Evolutionary conservation across 1,140 invertebrate genomes (phyloP), one percentile per base, ranked within the genome.

Genomic region (Proales similis): DNA sequence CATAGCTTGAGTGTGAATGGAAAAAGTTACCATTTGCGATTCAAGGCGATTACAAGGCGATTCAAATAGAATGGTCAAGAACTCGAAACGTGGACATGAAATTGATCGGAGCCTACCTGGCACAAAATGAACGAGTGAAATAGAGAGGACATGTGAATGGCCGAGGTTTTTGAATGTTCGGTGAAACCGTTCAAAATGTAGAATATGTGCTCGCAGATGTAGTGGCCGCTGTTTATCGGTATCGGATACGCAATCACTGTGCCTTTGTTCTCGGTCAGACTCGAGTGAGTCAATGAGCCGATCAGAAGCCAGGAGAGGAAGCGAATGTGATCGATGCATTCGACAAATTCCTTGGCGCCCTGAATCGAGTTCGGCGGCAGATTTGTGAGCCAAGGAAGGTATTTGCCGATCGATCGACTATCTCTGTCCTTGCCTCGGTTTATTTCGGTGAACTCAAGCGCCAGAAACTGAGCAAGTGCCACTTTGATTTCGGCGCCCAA

Each of bases 201-300:
- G 80, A 97, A 89, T 63, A 97, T 85, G 71, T 96, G 90, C 79
- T 97, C 93, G 26, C 92, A 90, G 68, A 98, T 87, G 71, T 94
- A 87, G 69, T 88, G 89, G 24, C 88, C 90, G 32, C 88, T 88
- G 75, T 96, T 92, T 69, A 95, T 85, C 14, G 93, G 92, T 64
- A 98, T 85, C 9, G 93, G 91, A 68, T 87, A 85, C 67, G 85
- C 90, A 66, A 80, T 68, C 12, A 76, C 70, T 7, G 68, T 70
- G 17, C 68, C 43, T 32, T 63, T 48, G 32, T 67, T 64, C 14
- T 42, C n/a, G 26, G 74, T 75, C 67, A 86, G 77, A n/a, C 85
- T 83, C 33, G 84, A 84, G 70, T 93, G 88, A 5, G 85, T 89
- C 19, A 98, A 81, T 17, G 92, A 87, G 11, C 94, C 94, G 64